Base-by-base conservation (phyloP, 2,113 vertebrate species). In the Tachuris rubrigastra region DNA sequence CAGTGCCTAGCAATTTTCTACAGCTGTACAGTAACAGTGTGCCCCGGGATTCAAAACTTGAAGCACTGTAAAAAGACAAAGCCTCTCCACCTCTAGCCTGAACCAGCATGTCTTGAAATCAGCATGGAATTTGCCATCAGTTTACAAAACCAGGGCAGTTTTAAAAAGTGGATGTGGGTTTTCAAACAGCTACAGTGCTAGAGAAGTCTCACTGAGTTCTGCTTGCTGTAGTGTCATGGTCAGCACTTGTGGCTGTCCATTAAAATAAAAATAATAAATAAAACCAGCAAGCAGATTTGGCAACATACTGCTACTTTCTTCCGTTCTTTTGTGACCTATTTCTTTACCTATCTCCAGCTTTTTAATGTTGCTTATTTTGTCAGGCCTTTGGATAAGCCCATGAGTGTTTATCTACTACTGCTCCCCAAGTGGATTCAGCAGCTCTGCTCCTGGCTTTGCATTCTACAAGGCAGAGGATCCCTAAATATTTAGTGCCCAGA, bases 131-230 rank as follows among this genome's bases (percentile, higher is more conserved):
- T 79, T 31, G 30, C 35, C 13, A 49, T 67, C 60, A 85, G n/a
- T 22, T 87, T 71, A 27, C 7, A 55, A 58, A 71, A 67, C 3
- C 30, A 39, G 2, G 0, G 15, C 25, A 50, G 21, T 39, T 80
- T 59, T 59, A 55, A 74, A 60, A 5, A 2, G 1, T 5, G 10
- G 16, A 4, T 59, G 22, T 46, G 22, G 5, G 35, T 55, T 87
- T 20, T 35, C 58, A 33, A 62, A 1, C 20, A 47, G 1, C 6
- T 65, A 0, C 1, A 7, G 9, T 49, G 46, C 37, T 41, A 31
- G 27, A 39, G 35, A 82, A 69, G 14, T 65, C 44, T 20, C 10
- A 5, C 1, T 10, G 56, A 78, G 11, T 41, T 73, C 42, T 78
- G 24, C 52, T 46, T 67, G 14, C 89, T 37, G 15, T 41, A 24